Conservation (phyloP, 1,140 invertebrate genomes). For the Platorchestia sp. region DNA sequence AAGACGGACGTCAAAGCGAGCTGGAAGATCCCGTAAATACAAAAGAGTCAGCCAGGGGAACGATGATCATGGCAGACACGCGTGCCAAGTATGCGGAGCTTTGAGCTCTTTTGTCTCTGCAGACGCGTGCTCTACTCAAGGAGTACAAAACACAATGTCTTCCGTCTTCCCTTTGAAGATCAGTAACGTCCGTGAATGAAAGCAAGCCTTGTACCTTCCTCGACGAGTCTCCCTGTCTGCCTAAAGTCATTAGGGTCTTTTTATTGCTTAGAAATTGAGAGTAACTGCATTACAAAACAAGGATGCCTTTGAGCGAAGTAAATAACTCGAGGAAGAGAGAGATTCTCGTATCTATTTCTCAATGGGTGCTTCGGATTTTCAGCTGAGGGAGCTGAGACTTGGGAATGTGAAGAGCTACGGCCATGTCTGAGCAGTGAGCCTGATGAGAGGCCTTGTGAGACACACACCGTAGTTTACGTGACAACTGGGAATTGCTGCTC, state of each 20-base stretch:
- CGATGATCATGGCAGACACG: neutral
- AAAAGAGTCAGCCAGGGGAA: neutral
- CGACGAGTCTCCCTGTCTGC: neutral
- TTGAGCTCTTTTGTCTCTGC: neutral
- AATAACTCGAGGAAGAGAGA: neutral
- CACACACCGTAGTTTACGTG: neutral
- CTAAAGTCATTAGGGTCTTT: neutral
- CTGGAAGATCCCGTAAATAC: neutral
- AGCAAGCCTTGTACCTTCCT: neutral
- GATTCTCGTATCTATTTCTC: neutral
- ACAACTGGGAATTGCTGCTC: neutral
- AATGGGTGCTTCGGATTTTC: neutral
- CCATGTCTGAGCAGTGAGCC: neutral
- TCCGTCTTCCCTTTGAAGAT: neutral
- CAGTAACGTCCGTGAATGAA: neutral
- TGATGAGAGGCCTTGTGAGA: neutral
- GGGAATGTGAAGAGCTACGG: neutral
- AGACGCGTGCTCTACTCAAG: neutral
- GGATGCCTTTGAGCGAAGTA: neutral
- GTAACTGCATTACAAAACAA: neutral
- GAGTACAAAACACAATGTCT: neutral
- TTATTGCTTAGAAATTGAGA: conserved; percentile 2
- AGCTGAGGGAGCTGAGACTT: neutral
- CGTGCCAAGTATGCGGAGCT: neutral
- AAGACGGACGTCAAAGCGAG: neutral